phyloP scores from a whole-genome alignment of 2,888 invertebrate genomes.

The Mechanitis messenoides region DNA sequence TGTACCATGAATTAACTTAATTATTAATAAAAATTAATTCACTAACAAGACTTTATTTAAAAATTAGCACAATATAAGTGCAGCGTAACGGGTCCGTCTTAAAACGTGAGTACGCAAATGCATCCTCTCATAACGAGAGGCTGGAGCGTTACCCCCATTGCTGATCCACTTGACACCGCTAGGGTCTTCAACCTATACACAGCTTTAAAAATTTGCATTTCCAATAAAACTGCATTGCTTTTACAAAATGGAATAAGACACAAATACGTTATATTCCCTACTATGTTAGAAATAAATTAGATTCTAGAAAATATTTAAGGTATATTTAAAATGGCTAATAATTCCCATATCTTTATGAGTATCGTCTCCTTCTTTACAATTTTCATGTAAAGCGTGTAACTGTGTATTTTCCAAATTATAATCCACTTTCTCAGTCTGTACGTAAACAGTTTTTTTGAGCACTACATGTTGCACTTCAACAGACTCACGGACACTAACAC shows the following conservation, averaged over 20 bases:
- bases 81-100: background rate
- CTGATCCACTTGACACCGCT: conserved; percentile 28
- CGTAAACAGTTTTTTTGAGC: background rate
- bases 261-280: no score
- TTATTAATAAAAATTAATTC: no score
- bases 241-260: background rate
- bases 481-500: background rate
- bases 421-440: background rate
- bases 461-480: background rate
- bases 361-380: background rate
- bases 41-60: background rate
- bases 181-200: conserved; percentile 25
- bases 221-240: conserved; percentile 12
- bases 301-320: no score
- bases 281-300: background rate
- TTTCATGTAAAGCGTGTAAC: background rate
- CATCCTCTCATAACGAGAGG: conserved; percentile 23
- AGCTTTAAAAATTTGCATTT: conserved; percentile 22
- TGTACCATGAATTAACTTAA: no score
- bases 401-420: background rate
- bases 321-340: no score
- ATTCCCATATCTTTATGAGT: background rate
- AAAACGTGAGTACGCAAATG: conserved; percentile 24
- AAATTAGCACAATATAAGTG: background rate
- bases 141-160: conserved; percentile 26